Conservation (phyloP, 2,888 invertebrate genomes). For the Oxystoma pomonae region DNA sequence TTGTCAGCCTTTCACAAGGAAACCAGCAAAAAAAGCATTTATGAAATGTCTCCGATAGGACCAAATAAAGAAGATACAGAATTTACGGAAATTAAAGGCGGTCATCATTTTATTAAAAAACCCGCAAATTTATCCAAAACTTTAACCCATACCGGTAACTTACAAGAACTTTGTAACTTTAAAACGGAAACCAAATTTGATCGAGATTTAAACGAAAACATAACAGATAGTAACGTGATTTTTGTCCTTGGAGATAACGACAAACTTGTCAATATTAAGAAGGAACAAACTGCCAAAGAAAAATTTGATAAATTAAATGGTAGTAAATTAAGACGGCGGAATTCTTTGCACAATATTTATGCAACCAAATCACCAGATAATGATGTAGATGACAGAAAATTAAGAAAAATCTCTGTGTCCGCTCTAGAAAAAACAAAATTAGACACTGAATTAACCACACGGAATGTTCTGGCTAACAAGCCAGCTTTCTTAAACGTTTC, state of each 20-base stretch:
- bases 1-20: too few relatives aligned
- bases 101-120: neutral
- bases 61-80: too few relatives aligned
- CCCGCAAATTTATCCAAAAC: neutral
- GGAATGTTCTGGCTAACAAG: conserved; percentile 7
- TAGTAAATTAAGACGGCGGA: neutral
- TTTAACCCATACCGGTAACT: neutral
- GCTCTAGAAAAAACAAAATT: neutral
- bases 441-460: conserved; percentile 8
- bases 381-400: neutral
- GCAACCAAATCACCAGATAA: neutral
- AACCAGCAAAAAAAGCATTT: too few relatives aligned
- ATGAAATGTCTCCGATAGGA: too few relatives aligned
- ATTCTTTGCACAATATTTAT: neutral
- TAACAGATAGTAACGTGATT: neutral
- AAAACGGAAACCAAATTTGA: neutral
- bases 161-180: neutral
- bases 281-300: conserved; percentile 25
- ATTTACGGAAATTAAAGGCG: too few relatives aligned
- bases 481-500: conserved; percentile 12
- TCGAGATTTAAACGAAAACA: neutral
- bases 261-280: conserved; percentile 60
- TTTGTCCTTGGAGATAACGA: conserved; percentile 46
- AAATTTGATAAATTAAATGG: conserved; percentile 4
- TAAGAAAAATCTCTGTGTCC: neutral